Evolutionary conservation across 2,888 invertebrate genomes (phyloP).

Genomic region (Cheilosia grossa): DNA sequence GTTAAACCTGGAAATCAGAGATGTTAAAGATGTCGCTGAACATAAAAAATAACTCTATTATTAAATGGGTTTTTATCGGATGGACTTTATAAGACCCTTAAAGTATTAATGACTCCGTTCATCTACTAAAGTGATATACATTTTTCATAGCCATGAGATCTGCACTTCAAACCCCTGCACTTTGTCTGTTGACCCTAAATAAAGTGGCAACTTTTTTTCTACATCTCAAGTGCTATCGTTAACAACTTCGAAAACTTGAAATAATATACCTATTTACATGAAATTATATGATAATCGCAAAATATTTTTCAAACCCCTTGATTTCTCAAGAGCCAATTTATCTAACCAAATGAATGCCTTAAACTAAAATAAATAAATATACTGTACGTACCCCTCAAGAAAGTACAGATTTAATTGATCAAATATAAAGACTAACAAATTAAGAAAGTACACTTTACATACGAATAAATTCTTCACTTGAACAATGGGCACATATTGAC

Average conservation of each 20-base stretch:
- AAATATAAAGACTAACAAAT: conserved; percentile 58
- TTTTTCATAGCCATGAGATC: conserved; percentile 1
- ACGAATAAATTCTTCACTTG: conserved; percentile 64
- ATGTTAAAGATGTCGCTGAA: no score
- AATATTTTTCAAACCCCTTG: background rate
- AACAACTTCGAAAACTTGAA: background rate
- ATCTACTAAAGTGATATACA: background rate
- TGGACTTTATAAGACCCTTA: background rate
- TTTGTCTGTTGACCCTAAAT: conserved; percentile 14
- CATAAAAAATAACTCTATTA: no score
- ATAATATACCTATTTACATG: background rate
- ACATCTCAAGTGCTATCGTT: conserved; percentile 5
- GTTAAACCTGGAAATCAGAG: no score
- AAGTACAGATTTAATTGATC: conserved; percentile 17
- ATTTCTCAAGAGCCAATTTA: conserved; percentile 61
- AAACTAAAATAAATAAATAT: conserved; percentile 27
- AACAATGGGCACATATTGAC: conserved; percentile 50
- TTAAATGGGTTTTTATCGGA: background rate
- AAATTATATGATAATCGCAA: background rate
- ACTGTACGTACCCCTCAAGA: conserved; percentile 25
- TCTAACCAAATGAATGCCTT: conserved; percentile 66
- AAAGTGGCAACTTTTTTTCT: conserved; percentile 11
- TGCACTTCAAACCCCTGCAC: conserved; percentile 2
- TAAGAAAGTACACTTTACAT: conserved; percentile 48
- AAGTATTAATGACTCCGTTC: conserved; percentile 14